Evolutionary conservation across 1,140 invertebrate genomes (phyloP), one percentile per base, ranked within the genome.

Genomic region (Scylla paramamosain): DNA sequence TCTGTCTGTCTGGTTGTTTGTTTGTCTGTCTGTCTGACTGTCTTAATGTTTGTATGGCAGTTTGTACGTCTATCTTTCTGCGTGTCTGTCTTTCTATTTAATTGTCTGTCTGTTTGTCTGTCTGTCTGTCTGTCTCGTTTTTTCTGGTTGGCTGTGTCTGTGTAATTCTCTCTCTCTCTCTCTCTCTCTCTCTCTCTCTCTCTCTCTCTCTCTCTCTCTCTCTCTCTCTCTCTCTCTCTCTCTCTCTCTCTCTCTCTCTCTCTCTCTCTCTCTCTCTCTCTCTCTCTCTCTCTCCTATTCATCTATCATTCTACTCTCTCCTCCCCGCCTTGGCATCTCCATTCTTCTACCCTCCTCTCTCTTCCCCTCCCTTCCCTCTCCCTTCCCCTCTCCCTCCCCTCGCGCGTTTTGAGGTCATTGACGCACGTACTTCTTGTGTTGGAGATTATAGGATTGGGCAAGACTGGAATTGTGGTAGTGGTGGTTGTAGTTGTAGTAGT

Each of bases 191-290:
- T 28, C 83, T 84, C 83, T 84, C 83, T 28, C 14, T 28, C 83
- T 28, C 52, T 77, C 48, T 32, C 59, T 82, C 29, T 82, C 91
- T 32, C 59, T 82, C 91, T 82, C 59, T n/a, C 39, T 46, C 77
- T 84, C 92, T 84, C 77, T 84, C 92, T 46, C 92, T 46, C 77
- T 84, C 92, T 84, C 92, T n/a, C 82, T 16, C 59, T 83, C 82
- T 83, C 82, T 93, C 82, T 83, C 45, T 46, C 77, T 46, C 92
- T 93, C 92, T 48, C 92, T 46, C 32, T 46, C 92, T 93, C 92
- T 48, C 77, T 82, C 31, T 45, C 67, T 39, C 28, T 0, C 59
- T 32, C 59, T 20, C 31, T 39, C 91, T 10, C 28, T 25, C n/a
- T 39, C 25, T 12, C 89, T n/a, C 89, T 52, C 89, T 48, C 45